A percentile compares a stretch with the other conserved stretches of the same genome.
These are phyloP conservation scores for Agonopterix alstromeriana DNA, from an alignment of 2,888 invertebrate genomes.

Conservation along the genomic window DNA sequence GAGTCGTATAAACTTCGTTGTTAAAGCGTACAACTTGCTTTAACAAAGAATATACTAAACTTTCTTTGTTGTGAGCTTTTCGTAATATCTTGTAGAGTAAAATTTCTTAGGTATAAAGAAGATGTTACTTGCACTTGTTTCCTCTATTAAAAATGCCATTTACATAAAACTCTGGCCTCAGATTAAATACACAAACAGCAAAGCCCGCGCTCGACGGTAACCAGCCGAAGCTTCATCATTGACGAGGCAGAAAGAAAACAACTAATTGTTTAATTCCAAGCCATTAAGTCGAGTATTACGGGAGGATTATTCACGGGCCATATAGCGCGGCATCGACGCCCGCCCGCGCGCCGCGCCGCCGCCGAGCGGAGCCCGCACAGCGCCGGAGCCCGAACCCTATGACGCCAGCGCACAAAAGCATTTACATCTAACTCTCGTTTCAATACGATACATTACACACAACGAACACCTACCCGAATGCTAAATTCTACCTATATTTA, in stretches of 20 bases:
- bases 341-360: constrained; percentile 20
- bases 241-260: constrained; percentile 70
- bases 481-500: constrained; percentile 13
- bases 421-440: constrained; percentile 36
- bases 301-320: constrained; percentile 71
- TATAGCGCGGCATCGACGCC: constrained; percentile 62
- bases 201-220: constrained; percentile 23
- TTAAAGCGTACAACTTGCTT: neutral
- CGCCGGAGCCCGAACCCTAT: constrained; percentile 11
- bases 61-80: too few species aligned
- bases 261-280: constrained; percentile 74
- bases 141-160: too few species aligned
- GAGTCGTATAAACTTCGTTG: neutral
- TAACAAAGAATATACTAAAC: neutral
- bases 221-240: constrained; percentile 45
- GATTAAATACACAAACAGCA: constrained; percentile 14
- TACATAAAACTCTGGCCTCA: neutral
- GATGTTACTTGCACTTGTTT: too few species aligned
- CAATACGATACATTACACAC: constrained; percentile 29
- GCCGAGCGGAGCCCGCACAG: constrained; percentile 16
- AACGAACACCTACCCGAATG: constrained; percentile 15
- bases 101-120: too few species aligned
- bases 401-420: constrained; percentile 25
- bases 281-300: constrained; percentile 72
- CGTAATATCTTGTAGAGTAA: too few species aligned